These are phyloP conservation scores for Sceloporus tristichus DNA, from an alignment of 2,113 vertebrate species.

Conservation along the genomic window DNA sequence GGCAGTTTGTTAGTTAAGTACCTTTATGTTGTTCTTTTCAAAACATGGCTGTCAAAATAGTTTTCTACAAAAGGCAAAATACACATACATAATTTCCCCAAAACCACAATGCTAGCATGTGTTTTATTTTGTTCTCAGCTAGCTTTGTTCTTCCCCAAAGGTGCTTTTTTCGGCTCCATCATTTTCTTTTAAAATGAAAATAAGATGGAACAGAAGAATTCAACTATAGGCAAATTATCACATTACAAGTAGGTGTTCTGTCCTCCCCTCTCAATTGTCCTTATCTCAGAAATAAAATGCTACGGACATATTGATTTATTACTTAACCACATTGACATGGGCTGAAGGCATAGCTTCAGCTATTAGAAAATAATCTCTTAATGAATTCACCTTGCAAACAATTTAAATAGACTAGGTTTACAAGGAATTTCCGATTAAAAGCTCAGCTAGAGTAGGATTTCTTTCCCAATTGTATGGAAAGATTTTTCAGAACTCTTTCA, in stretches of 20 bases:
- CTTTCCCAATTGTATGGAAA: background rate
- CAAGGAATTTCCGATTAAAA: background rate
- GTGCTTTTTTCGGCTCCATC: constrained; percentile 51
- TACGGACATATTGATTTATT: background rate
- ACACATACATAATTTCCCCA: background rate
- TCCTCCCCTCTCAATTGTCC: constrained; percentile 43
- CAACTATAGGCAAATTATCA: constrained; percentile 36
- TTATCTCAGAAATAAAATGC: background rate
- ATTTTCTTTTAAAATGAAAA: constrained; percentile 39
- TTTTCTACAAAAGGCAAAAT: constrained; percentile 5
- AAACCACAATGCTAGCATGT: background rate
- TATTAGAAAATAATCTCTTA: constrained; percentile 14
- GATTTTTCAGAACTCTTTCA: background rate
- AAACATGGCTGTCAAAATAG: accelerated
- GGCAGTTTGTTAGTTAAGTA: background rate
- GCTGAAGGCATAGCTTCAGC: background rate
- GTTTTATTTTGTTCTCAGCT: constrained; percentile 28
- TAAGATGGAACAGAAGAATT: constrained; percentile 39
- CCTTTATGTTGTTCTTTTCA: background rate
- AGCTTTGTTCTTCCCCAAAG: constrained; percentile 56
- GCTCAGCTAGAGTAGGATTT: background rate
- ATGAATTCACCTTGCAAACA: constrained; percentile 7
- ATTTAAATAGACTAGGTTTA: constrained; percentile 8
- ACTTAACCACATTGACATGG: background rate
- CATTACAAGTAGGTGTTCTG: background rate